Conservation (phyloP, 2,113 vertebrate genomes). For the Prolemur simus region DNA sequence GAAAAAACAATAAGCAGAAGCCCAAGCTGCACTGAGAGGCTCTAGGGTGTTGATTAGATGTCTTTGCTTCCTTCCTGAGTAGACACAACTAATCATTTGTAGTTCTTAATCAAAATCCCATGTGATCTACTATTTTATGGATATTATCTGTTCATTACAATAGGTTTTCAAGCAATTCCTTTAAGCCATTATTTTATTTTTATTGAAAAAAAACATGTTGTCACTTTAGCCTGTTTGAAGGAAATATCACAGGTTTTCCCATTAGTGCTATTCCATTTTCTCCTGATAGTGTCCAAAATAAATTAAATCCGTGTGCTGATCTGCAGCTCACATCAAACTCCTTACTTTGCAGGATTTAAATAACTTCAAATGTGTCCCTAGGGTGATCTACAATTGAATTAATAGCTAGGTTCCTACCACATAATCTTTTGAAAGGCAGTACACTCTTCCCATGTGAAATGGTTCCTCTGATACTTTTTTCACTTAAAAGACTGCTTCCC, state of each 20-base stretch:
- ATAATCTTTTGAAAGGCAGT: neutral
- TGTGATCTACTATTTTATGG: neutral
- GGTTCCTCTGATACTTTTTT: neutral
- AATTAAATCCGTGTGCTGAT: conserved; percentile 61
- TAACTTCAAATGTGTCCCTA: conserved; percentile 30
- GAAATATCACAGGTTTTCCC: conserved; percentile 11
- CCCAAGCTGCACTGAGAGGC: neutral
- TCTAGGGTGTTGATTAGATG: neutral
- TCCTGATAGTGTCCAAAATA: conserved; percentile 56
- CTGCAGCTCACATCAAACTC: conserved; percentile 43
- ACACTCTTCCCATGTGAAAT: neutral
- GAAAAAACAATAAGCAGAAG: neutral
- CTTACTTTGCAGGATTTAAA: conserved; percentile 68
- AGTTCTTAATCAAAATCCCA: neutral
- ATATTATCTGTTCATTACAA: neutral
- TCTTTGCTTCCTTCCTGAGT: neutral
- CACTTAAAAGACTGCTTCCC: neutral
- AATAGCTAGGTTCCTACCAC: neutral
- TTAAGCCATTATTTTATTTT: neutral
- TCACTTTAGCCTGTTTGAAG: neutral
- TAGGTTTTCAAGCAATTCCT: neutral
- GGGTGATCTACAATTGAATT: conserved; percentile 11
- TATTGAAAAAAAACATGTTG: neutral
- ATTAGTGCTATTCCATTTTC: conserved; percentile 19
- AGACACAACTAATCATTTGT: neutral